A percentile compares a stretch with the other conserved stretches of the same genome.
Conservation (phyloP, 2,797 vertebrate species). For the Lepilemur ruficaudatus region DNA sequence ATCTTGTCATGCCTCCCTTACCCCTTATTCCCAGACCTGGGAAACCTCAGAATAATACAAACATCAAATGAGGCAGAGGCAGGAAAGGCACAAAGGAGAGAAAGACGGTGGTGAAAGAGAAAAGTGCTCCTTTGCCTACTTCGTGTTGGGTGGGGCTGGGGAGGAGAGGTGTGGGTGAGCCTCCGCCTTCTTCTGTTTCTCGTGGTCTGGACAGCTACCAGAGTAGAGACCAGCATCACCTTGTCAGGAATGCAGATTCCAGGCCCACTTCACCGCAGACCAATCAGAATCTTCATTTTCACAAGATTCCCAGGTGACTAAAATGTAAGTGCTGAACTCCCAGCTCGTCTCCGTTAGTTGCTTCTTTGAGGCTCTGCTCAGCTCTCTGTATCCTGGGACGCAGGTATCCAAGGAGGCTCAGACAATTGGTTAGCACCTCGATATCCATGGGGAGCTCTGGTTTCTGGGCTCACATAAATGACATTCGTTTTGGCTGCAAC, state of each 20-base stretch:
- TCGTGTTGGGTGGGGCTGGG: background rate
- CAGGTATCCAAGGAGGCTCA: background rate
- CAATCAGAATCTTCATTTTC: background rate
- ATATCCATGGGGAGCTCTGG: background rate
- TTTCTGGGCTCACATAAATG: background rate
- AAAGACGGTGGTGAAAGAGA: background rate
- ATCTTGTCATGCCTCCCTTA: background rate
- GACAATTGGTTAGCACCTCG: background rate
- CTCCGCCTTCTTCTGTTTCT: background rate
- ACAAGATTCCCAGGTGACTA: background rate
- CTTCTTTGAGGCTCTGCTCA: background rate
- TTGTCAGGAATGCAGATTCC: background rate
- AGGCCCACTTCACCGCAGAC: background rate
- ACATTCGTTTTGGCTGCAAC: background rate
- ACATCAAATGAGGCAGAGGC: background rate
- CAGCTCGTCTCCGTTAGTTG: background rate
- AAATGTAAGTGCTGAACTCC: background rate
- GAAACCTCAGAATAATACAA: background rate
- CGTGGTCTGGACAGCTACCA: background rate
- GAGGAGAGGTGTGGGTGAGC: fast-evolving
- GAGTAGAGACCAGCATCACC: background rate
- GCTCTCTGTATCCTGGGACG: background rate
- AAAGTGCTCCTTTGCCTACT: background rate
- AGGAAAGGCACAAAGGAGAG: background rate
- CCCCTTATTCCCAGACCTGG: background rate